Evolutionary conservation across 2,113 vertebrate genomes (phyloP).

Genomic region (Monarcha castaneiventris): DNA sequence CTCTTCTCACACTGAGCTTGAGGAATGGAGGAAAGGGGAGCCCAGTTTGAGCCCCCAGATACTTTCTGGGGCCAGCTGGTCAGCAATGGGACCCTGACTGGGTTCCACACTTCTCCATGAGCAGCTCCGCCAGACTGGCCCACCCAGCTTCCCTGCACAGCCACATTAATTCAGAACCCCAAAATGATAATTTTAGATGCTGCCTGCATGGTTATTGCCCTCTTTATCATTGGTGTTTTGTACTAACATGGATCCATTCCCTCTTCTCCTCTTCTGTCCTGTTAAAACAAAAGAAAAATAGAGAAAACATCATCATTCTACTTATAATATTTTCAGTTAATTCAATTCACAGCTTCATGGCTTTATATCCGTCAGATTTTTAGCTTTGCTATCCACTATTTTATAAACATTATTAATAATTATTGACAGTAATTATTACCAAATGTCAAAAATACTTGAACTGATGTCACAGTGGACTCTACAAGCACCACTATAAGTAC

Average conservation of each 20-base stretch:
- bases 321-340: neutral
- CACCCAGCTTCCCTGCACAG: neutral
- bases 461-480: neutral
- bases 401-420: neutral
- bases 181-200: neutral
- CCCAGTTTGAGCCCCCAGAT: fast-evolving
- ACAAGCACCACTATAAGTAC: neutral
- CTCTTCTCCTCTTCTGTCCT: constrained; percentile 95
- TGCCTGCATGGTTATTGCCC: neutral
- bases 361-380: neutral
- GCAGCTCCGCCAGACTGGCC: neutral
- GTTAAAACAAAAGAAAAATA: constrained; percentile 52
- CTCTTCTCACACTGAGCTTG: neutral
- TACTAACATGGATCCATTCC: constrained; percentile 91
- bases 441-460: neutral
- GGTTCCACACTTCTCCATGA: neutral
- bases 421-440: neutral
- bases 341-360: neutral
- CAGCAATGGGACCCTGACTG: neutral
- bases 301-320: neutral
- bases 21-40: neutral
- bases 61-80: neutral
- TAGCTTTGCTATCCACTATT: neutral
- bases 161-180: neutral
- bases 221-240: neutral